phyloP scores from a whole-genome alignment of 2,888 invertebrate species.

The Monoplex corrugatus region DNA sequence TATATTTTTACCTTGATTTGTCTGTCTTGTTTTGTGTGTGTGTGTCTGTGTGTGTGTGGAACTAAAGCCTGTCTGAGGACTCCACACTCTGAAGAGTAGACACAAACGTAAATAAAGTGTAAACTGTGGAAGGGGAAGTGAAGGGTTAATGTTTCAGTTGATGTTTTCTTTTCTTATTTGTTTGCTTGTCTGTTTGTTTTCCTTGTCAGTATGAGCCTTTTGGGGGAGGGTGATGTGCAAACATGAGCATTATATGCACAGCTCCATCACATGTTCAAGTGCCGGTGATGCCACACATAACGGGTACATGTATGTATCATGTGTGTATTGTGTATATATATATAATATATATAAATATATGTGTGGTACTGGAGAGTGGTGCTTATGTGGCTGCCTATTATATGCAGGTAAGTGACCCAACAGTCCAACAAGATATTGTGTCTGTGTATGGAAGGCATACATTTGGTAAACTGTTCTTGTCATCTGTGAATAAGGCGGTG shows the following conservation, averaged over 20 bases:
- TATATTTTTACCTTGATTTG: no score
- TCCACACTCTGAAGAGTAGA: no score
- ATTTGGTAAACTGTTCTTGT: neutral
- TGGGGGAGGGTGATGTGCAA: neutral
- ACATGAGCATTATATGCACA: constrained; percentile 26
- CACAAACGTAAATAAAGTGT: no score
- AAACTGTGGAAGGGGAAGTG: no score
- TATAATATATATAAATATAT: neutral
- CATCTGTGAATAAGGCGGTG: neutral
- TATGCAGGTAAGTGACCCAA: neutral
- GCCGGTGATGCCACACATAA: constrained; percentile 32
- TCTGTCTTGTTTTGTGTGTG: no score
- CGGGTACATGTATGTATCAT: constrained; percentile 33
- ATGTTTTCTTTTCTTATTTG: neutral
- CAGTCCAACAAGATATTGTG: neutral
- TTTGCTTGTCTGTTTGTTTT: no score
- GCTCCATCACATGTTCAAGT: constrained; percentile 33
- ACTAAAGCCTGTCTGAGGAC: no score
- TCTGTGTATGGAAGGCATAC: neutral
- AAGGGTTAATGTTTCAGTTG: no score
- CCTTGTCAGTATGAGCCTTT: no score
- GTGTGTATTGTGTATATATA: neutral
- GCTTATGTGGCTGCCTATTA: neutral
- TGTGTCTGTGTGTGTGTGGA: no score
- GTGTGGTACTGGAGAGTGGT: neutral